Evolutionary conservation across 2,888 invertebrate genomes (phyloP).

Genomic region (Spodoptera picta): DNA sequence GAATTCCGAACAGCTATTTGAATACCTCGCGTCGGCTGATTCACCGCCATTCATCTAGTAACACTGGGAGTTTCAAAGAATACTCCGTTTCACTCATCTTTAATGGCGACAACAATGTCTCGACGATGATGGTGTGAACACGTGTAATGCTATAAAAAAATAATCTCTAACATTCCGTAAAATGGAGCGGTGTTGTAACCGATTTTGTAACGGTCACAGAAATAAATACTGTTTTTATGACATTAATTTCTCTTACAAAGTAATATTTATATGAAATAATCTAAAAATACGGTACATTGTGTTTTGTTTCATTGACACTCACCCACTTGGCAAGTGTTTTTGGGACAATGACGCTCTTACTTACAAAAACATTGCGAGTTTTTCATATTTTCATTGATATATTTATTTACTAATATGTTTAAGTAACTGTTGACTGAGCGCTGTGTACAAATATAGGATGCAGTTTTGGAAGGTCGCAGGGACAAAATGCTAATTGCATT

Average conservation of each 20-base stretch:
- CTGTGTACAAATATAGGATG: conserved; percentile 9
- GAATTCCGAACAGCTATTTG: conserved; percentile 28
- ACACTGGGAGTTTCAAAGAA: conserved; percentile 42
- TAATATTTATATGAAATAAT: conserved; percentile 51
- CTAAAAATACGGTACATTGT: conserved; percentile 64
- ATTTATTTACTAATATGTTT: conserved; percentile 46
- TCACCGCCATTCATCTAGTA: conserved; percentile 44
- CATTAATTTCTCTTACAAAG: conserved; percentile 58
- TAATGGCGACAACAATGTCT: conserved; percentile 67
- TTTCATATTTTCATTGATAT: conserved; percentile 57
- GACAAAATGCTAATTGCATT: background rate
- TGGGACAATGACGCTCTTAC: conserved; percentile 61
- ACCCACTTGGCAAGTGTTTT: conserved; percentile 82
- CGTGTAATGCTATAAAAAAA: conserved; percentile 61
- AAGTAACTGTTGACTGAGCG: conserved; percentile 1
- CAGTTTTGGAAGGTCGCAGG: conserved; percentile 5
- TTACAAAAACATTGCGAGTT: conserved; percentile 62
- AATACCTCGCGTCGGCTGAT: conserved; percentile 29
- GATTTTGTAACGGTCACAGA: conserved; percentile 57
- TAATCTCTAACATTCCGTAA: conserved; percentile 59
- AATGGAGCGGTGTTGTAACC: conserved; percentile 62
- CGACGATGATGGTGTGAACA: conserved; percentile 58
- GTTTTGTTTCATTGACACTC: conserved; percentile 78
- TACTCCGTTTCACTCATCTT: conserved; percentile 62
- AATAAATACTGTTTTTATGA: conserved; percentile 60